Percentiles rank a stretch among this genome's conserved stretches.
These are phyloP conservation scores for Hozukius guyotensis DNA, from an alignment of 2,797 vertebrate species.

Conservation along the genomic window DNA sequence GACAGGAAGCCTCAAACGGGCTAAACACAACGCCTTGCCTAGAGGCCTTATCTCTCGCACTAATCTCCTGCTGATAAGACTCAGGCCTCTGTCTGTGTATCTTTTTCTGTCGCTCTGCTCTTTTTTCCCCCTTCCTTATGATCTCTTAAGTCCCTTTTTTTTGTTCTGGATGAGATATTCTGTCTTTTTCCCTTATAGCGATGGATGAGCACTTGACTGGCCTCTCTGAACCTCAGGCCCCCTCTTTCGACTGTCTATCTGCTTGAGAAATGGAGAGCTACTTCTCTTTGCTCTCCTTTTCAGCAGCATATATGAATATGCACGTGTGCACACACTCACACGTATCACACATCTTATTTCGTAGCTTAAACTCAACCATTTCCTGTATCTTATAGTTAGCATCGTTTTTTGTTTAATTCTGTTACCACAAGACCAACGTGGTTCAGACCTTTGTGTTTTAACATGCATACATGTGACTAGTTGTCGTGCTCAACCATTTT, in stretches of 20 bases:
- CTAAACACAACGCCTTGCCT: slow-evolving; percentile 74
- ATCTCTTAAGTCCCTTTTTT: slow-evolving; percentile 46
- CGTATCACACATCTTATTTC: not conserved
- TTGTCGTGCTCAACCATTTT: slow-evolving; percentile 42
- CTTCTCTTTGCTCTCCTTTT: slow-evolving; percentile 12
- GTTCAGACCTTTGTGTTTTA: slow-evolving; percentile 22
- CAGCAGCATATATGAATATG: not conserved
- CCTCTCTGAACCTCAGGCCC: slow-evolving; percentile 44
- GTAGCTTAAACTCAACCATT: not conserved
- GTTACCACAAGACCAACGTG: not conserved
- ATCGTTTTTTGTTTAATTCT: slow-evolving; percentile 13
- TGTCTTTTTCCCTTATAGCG: slow-evolving; percentile 22
- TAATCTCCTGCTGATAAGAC: slow-evolving; percentile 78
- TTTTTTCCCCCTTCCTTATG: slow-evolving; percentile 62
- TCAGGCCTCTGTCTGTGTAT: slow-evolving; percentile 58
- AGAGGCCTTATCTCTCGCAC: slow-evolving; percentile 72
- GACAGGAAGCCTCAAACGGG: slow-evolving; percentile 80
- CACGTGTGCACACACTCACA: not conserved
- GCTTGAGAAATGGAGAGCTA: slow-evolving; percentile 29
- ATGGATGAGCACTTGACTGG: slow-evolving; percentile 44
- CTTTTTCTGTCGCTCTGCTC: slow-evolving; percentile 59
- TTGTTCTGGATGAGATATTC: slow-evolving; percentile 47
- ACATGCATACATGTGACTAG: not conserved
- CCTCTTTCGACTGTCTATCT: slow-evolving; percentile 19
- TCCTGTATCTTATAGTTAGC: slow-evolving; percentile 8